These are phyloP conservation scores for Hylia prasina DNA, from an alignment of 2,113 vertebrate species.

Conservation along the genomic window DNA sequence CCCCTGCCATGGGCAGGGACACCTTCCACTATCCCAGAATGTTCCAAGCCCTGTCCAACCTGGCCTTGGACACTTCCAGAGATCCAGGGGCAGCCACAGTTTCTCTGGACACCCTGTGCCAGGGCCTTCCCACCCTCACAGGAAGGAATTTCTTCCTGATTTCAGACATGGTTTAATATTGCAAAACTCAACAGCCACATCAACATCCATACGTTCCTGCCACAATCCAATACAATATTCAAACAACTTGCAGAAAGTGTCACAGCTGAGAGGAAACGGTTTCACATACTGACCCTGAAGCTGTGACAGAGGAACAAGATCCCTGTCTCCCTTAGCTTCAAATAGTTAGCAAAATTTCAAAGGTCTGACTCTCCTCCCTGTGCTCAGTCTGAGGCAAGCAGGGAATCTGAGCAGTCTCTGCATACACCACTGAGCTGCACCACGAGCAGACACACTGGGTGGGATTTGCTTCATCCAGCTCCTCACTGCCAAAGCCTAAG, in stretches of 20 bases:
- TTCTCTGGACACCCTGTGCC: not conserved
- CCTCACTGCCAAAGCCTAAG: not conserved
- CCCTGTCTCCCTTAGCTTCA: not conserved
- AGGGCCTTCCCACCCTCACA: not conserved
- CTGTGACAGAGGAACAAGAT: not conserved
- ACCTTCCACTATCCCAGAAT: rapidly evolving
- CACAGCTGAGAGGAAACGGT: not conserved
- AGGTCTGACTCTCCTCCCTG: not conserved
- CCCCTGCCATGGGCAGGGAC: not conserved
- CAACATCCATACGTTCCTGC: rapidly evolving
- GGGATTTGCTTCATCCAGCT: not conserved
- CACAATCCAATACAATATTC: not conserved
- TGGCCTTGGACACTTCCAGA: not conserved
- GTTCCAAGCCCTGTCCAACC: rapidly evolving
- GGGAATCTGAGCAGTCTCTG: not conserved
- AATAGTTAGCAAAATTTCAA: not conserved
- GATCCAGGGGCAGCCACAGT: not conserved
- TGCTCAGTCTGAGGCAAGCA: not conserved
- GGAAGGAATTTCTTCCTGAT: not conserved
- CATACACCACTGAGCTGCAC: not conserved
- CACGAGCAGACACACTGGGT: not conserved
- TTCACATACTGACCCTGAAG: not conserved
- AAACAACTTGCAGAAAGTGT: not conserved
- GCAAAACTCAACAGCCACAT: not conserved
- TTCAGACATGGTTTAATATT: not conserved